A percentile compares a stretch with the other conserved stretches of the same genome.
Evolutionary conservation across 2,797 vertebrate species (phyloP).

Genomic region (Knipowitschia caucasica): DNA sequence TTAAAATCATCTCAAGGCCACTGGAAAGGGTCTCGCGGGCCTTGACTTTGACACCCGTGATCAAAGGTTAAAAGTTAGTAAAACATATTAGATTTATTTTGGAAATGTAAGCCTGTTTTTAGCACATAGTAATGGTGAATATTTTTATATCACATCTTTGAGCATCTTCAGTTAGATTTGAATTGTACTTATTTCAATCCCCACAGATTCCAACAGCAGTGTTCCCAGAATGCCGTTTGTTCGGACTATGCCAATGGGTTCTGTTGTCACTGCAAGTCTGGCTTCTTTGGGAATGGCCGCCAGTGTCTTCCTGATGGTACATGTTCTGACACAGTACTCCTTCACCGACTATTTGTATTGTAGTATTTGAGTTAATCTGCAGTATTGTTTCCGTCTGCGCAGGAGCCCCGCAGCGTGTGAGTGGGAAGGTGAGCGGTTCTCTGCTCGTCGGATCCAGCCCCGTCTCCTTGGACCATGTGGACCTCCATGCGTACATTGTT

Average conservation of each 20-base stretch:
- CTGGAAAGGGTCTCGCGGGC: too few relatives aligned
- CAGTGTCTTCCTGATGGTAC: constrained; percentile 90
- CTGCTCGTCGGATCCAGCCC: constrained; percentile 78
- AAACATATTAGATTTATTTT: too few relatives aligned
- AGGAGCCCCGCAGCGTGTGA: constrained; percentile 92
- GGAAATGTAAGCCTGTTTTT: too few relatives aligned
- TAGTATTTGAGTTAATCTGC: not conserved
- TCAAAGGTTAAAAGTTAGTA: too few relatives aligned
- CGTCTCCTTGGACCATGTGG: constrained; percentile 75
- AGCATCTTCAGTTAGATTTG: not conserved
- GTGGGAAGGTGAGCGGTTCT: constrained; percentile 88
- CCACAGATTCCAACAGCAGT: constrained; percentile 75
- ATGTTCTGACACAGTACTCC: not conserved
- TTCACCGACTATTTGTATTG: not conserved
- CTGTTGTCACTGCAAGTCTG: constrained; percentile 88
- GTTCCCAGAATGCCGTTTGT: constrained; percentile 87
- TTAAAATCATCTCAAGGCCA: too few relatives aligned
- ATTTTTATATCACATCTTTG: too few relatives aligned
- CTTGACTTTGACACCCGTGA: too few relatives aligned
- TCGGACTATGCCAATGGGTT: constrained; percentile 83
- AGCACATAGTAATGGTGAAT: too few relatives aligned
- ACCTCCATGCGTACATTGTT: constrained; percentile 91
- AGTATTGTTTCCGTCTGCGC: not conserved
- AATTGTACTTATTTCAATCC: not conserved
- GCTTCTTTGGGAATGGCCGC: constrained; percentile 87